Evolutionary conservation across 2,797 vertebrate species (phyloP).

Genomic region (Vespertilio murinus): DNA sequence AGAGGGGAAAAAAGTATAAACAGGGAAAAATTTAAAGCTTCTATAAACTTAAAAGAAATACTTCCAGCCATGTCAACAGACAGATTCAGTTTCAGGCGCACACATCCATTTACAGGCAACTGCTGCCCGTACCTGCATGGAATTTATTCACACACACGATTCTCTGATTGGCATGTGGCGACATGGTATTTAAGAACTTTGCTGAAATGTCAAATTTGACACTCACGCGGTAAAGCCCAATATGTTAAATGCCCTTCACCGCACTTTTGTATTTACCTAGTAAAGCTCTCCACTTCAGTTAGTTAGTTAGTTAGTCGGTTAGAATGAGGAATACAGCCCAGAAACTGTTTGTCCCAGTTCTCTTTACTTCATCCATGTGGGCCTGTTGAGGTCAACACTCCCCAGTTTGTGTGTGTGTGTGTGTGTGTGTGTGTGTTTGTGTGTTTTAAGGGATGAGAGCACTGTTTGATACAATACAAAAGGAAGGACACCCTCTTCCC

Average conservation of each 20-base stretch:
- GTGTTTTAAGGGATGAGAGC: not conserved
- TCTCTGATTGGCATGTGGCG: constrained; percentile 25
- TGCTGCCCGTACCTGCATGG: not conserved
- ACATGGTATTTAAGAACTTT: constrained; percentile 23
- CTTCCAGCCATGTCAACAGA: not conserved
- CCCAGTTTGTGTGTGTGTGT: not conserved
- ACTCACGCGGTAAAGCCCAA: not conserved
- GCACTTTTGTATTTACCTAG: not conserved
- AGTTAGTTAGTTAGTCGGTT: not conserved
- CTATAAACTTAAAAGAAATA: not conserved
- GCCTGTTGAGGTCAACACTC: not conserved
- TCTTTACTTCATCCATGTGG: not conserved
- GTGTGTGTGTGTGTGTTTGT: too few relatives aligned
- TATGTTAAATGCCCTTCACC: not conserved
- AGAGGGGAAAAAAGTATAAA: not conserved
- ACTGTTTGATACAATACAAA: not conserved
- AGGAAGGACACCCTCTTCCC: not conserved
- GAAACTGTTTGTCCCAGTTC: not conserved
- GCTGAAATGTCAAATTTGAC: constrained; percentile 42
- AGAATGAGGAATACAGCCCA: not conserved
- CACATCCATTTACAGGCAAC: not conserved
- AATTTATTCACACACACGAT: not conserved
- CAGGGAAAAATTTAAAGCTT: not conserved
- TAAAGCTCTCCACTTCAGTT: not conserved
- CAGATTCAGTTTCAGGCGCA: not conserved